Conservation (phyloP, 92 coral and sea anemone genomes). For the Isaurus tuberculatus region DNA sequence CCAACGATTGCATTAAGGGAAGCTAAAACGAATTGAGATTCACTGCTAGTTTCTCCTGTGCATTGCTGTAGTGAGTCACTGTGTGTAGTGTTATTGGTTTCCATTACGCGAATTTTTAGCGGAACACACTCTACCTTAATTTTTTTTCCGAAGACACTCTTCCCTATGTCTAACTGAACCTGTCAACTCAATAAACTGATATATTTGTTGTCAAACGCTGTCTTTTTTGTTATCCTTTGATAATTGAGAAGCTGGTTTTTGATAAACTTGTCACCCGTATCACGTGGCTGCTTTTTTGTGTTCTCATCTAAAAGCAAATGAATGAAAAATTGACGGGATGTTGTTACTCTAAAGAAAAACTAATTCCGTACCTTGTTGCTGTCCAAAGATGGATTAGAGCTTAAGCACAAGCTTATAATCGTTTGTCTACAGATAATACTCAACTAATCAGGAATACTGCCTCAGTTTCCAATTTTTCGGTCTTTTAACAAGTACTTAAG, state of each 20-base stretch:
- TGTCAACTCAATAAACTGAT: background rate
- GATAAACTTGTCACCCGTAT: background rate
- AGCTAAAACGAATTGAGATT: conserved; percentile 1
- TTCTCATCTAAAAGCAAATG: background rate
- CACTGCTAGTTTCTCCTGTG: background rate
- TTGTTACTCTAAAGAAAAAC: background rate
- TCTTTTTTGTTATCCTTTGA: background rate
- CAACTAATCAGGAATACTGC: background rate
- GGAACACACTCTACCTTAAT: background rate
- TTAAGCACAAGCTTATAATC: background rate
- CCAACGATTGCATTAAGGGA: conserved; percentile 48
- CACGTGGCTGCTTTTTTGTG: background rate
- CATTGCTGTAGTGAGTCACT: background rate
- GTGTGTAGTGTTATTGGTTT: conserved; percentile 3
- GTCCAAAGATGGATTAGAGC: background rate
- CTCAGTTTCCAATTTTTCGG: background rate
- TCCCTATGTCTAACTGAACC: background rate
- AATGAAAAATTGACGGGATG: background rate
- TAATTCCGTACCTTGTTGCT: background rate
- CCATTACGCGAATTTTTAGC: background rate
- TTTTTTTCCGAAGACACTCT: background rate
- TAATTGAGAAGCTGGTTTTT: background rate
- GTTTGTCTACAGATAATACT: background rate
- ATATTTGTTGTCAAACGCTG: background rate
- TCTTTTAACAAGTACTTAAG: background rate